Evolutionary conservation across 2,113 vertebrate species (phyloP).

Genomic region (Ceuthmochares aereus): DNA sequence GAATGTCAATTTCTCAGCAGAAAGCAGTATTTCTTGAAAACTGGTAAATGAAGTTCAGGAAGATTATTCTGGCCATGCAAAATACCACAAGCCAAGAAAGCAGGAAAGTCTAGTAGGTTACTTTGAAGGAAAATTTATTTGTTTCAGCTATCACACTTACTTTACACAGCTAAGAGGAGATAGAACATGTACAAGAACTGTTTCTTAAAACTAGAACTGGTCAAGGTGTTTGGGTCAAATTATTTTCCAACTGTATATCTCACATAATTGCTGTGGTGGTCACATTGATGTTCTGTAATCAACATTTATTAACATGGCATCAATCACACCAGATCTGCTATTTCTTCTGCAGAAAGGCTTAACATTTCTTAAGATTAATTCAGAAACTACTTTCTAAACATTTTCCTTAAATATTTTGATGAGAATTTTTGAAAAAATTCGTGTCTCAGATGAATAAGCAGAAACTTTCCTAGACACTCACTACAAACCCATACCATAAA

Average conservation of each 20-base stretch:
- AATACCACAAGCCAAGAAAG: background rate
- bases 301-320: background rate
- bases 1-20: background rate
- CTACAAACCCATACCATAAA: background rate
- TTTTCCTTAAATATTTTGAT: background rate
- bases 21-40: background rate
- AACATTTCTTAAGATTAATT: background rate
- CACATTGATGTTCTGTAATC: background rate
- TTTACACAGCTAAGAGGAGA: background rate
- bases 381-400: background rate
- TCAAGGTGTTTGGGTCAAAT: background rate
- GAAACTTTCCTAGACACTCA: rapidly evolving
- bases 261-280: background rate
- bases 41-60: background rate
- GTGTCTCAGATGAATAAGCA: background rate
- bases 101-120: background rate
- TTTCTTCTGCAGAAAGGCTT: background rate
- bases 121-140: background rate
- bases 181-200: background rate
- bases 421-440: background rate
- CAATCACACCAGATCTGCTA: background rate
- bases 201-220: background rate
- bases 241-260: background rate
- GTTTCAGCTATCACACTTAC: background rate
- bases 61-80: background rate